Conservation (phyloP, 2,113 vertebrate genomes). For the Trogon melanurus region DNA sequence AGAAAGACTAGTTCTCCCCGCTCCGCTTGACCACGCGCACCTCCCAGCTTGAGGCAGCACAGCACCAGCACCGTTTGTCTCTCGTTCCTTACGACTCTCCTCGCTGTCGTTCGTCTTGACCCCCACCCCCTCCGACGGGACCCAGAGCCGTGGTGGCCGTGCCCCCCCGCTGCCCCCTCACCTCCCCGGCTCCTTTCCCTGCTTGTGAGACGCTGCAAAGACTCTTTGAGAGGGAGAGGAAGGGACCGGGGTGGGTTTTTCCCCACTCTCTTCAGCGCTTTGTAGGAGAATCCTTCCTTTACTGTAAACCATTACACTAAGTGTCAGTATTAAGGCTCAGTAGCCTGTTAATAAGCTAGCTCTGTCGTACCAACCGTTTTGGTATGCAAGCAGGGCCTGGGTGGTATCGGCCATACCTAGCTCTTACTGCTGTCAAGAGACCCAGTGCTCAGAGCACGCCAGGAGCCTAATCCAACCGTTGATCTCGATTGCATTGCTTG, state of each 20-base stretch:
- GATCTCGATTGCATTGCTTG: constrained; percentile 55
- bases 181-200: constrained; percentile 36
- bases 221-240: constrained; percentile 35
- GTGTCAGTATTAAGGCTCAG: constrained; percentile 84
- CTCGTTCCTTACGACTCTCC: constrained; percentile 56
- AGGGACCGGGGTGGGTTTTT: not conserved
- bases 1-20: constrained; percentile 86
- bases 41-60: constrained; percentile 71
- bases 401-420: constrained; percentile 18
- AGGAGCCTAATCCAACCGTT: constrained; percentile 41
- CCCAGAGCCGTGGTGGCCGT: not conserved
- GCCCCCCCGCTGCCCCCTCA: not conserved
- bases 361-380: constrained; percentile 38
- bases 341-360: constrained; percentile 82
- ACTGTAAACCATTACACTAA: constrained; percentile 65
- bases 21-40: constrained; percentile 69
- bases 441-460: constrained; percentile 56
- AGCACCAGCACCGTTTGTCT: constrained; percentile 63
- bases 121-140: constrained; percentile 22
- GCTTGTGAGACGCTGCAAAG: constrained; percentile 52
- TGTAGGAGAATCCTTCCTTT: constrained; percentile 47
- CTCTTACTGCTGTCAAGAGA: constrained; percentile 56
- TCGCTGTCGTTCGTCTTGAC: constrained; percentile 50
- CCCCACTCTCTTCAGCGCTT: not conserved
- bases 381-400: constrained; percentile 54